Conservation (phyloP, 1,140 invertebrate species). For the Bacillus rossius region DNA sequence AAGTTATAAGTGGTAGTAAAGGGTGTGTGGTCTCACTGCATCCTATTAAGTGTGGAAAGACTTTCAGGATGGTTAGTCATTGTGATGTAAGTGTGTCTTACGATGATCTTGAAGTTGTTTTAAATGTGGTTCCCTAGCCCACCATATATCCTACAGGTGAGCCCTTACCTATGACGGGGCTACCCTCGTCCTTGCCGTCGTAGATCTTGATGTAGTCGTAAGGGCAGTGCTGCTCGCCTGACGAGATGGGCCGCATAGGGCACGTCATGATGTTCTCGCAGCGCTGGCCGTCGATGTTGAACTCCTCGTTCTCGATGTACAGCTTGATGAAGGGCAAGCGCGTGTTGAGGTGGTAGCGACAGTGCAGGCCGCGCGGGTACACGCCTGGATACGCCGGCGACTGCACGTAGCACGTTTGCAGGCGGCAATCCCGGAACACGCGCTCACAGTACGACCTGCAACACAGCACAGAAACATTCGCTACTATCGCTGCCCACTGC, state of each 20-base stretch:
- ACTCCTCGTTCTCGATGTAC: slow-evolving; percentile 89
- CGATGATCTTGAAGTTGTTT: no score
- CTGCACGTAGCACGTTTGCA: slow-evolving; percentile 90
- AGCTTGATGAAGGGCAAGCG: slow-evolving; percentile 83
- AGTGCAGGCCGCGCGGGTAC: slow-evolving; percentile 83
- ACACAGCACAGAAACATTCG: slow-evolving; percentile 24
- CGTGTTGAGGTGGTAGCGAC: slow-evolving; percentile 83
- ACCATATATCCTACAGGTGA: no score
- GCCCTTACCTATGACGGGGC: slow-evolving; percentile 72
- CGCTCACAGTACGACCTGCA: slow-evolving; percentile 80
- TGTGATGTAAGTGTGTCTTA: no score
- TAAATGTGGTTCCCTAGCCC: no score
- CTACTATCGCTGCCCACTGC: no score
- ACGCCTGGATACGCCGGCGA: slow-evolving; percentile 88
- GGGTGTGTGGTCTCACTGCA: no score
- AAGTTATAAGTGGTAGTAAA: no score
- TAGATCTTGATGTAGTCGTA: slow-evolving; percentile 88
- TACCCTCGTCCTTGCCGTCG: slow-evolving; percentile 82
- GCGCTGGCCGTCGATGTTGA: slow-evolving; percentile 88
- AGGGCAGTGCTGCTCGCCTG: slow-evolving; percentile 68
- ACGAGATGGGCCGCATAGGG: slow-evolving; percentile 84
- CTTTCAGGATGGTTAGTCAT: no score
- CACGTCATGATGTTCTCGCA: slow-evolving; percentile 94
- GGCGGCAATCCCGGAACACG: slow-evolving; percentile 73
- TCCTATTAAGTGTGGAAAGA: no score